Percentiles rank a stretch among this genome's conserved stretches.
Evolutionary conservation across 2,888 invertebrate genomes (phyloP).

Genomic region (Odontothrips loti): DNA sequence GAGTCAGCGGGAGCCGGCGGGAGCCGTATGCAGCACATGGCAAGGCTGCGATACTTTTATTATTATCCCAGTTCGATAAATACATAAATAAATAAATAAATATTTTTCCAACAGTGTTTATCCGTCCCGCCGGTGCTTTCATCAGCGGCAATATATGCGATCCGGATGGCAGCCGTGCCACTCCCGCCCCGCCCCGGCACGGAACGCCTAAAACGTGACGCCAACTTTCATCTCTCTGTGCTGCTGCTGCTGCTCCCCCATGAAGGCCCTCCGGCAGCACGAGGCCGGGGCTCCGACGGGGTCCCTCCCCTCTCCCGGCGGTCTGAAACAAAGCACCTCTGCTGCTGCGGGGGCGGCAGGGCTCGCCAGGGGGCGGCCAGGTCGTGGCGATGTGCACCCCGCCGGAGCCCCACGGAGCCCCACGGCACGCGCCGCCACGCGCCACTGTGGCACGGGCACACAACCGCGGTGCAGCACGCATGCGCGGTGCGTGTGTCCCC

Average conservation of each 20-base stretch:
- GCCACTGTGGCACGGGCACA: not conserved
- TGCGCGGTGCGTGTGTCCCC: not conserved
- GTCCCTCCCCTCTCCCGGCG: not conserved
- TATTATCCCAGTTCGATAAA: too few species aligned
- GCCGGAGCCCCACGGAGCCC: not conserved
- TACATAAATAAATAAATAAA: too few species aligned
- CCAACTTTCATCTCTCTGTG: too few species aligned
- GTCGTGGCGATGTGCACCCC: not conserved
- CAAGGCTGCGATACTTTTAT: too few species aligned
- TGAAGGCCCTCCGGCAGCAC: too few species aligned
- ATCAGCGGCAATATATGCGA: too few species aligned
- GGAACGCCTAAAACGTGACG: not conserved
- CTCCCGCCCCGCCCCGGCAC: not conserved
- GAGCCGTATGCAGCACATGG: too few species aligned
- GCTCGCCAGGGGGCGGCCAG: not conserved
- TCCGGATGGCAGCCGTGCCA: not conserved
- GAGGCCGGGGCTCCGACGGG: too few species aligned
- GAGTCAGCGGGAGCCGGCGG: too few species aligned
- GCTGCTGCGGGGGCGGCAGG: not conserved
- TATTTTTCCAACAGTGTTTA: too few species aligned
- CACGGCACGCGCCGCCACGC: not conserved
- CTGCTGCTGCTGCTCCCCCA: too few species aligned
- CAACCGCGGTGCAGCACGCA: not conserved
- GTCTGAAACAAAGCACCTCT: slow-evolving; percentile 2
- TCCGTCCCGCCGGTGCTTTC: too few species aligned